Conservation (phyloP, 2,888 invertebrate species). For the Oscheius sp. region DNA sequence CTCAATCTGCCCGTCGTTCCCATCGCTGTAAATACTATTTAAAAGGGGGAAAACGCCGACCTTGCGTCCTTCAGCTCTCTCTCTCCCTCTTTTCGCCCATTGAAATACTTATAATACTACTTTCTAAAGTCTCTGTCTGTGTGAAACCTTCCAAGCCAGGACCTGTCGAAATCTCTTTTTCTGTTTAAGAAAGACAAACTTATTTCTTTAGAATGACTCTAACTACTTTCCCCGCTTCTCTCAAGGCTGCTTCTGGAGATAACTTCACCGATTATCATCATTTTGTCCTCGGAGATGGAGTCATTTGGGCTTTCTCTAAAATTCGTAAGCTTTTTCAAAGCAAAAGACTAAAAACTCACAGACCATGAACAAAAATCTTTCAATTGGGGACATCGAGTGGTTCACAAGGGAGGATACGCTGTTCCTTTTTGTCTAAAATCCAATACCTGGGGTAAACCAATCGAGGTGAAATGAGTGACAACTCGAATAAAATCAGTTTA, state of each 20-base stretch:
- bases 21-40: no score
- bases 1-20: no score
- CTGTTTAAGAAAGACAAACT: no score
- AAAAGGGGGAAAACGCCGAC: no score
- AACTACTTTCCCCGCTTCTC: background rate
- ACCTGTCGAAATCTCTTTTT: no score
- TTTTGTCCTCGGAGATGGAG: background rate
- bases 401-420: constrained; percentile 17
- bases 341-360: background rate
- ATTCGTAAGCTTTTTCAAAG: background rate
- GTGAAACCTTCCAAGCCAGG: no score
- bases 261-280: constrained; percentile 2
- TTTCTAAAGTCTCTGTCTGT: no score
- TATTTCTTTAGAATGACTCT: constrained; percentile 16
- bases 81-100: no score
- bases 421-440: background rate
- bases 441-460: background rate
- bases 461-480: background rate
- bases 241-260: background rate
- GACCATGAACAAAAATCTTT: constrained; percentile 6
- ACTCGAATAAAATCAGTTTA: background rate
- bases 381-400: constrained; percentile 20
- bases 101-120: no score
- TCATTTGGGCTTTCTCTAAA: constrained; percentile 18
- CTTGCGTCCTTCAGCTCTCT: no score